These are phyloP conservation scores for Phrynocephalus vlangalii DNA, from an alignment of 2,797 vertebrate species.

Conservation along the genomic window DNA sequence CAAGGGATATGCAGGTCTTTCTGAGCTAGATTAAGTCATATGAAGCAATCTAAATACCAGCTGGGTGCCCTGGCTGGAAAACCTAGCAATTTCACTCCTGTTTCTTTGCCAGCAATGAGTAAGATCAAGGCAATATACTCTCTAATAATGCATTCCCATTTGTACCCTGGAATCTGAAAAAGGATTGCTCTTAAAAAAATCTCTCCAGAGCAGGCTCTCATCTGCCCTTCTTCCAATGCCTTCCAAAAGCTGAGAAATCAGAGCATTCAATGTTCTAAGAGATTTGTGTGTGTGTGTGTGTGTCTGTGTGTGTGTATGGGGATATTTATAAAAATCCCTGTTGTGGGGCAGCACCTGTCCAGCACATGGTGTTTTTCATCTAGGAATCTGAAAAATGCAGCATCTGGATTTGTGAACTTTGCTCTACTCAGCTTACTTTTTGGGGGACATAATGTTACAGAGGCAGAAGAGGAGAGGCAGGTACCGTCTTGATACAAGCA, in stretches of 20 bases:
- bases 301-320: not conserved
- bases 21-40: slow-evolving; percentile 47
- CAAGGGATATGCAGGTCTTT: slow-evolving; percentile 32
- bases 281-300: not conserved
- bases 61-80: slow-evolving; percentile 40
- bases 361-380: not conserved
- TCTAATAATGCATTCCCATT: slow-evolving; percentile 38
- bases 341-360: not conserved
- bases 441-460: not conserved
- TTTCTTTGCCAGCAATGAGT: slow-evolving; percentile 20
- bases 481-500: not conserved
- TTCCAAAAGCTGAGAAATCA: slow-evolving; percentile 6
- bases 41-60: slow-evolving; percentile 25
- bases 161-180: slow-evolving; percentile 45
- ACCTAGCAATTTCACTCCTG: slow-evolving; percentile 40
- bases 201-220: slow-evolving; percentile 31
- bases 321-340: not conserved
- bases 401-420: not conserved
- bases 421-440: not conserved
- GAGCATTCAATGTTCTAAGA: not conserved
- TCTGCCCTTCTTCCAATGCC: slow-evolving; percentile 18
- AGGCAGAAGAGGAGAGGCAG: not conserved
- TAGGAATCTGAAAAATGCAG: not conserved
- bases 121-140: slow-evolving; percentile 39
- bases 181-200: slow-evolving; percentile 36